A percentile compares a stretch with the other conserved stretches of the same genome.
Conservation (phyloP, 2,888 invertebrate genomes). For the Dolichopus griseipennis region DNA sequence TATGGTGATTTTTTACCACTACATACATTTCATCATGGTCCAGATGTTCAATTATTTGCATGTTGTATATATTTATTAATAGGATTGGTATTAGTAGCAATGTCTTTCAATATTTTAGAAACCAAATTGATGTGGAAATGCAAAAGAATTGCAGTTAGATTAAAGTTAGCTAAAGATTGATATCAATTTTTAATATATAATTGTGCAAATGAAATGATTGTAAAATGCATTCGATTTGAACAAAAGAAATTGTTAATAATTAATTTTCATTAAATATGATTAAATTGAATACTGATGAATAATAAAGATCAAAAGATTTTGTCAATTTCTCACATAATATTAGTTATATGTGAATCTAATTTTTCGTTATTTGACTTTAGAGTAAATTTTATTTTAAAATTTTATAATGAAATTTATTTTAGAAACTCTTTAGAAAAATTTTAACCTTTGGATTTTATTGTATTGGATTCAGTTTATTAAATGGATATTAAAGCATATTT, state of each 20-base stretch:
- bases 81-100: constrained; percentile 71
- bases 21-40: constrained; percentile 42
- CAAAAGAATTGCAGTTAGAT: constrained; percentile 58
- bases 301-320: neutral
- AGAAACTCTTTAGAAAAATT: too few relatives aligned
- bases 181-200: constrained; percentile 23
- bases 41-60: constrained; percentile 60
- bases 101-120: constrained; percentile 76
- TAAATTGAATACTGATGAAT: neutral
- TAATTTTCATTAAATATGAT: neutral
- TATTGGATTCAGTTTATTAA: too few relatives aligned
- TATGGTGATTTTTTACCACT: constrained; percentile 66
- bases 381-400: too few relatives aligned
- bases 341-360: too few relatives aligned
- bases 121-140: constrained; percentile 69
- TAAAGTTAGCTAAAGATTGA: constrained; percentile 57
- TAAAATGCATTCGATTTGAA: neutral
- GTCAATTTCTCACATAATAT: too few relatives aligned
- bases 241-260: too few relatives aligned
- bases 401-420: too few relatives aligned
- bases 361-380: too few relatives aligned
- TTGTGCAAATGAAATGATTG: neutral
- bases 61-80: constrained; percentile 71
- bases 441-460: too few relatives aligned
- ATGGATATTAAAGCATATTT: too few relatives aligned